A percentile compares a stretch with the other conserved stretches of the same genome.
phyloP scores from a whole-genome alignment of 2,888 invertebrate genomes.

The Pristionchus exspectatus region DNA sequence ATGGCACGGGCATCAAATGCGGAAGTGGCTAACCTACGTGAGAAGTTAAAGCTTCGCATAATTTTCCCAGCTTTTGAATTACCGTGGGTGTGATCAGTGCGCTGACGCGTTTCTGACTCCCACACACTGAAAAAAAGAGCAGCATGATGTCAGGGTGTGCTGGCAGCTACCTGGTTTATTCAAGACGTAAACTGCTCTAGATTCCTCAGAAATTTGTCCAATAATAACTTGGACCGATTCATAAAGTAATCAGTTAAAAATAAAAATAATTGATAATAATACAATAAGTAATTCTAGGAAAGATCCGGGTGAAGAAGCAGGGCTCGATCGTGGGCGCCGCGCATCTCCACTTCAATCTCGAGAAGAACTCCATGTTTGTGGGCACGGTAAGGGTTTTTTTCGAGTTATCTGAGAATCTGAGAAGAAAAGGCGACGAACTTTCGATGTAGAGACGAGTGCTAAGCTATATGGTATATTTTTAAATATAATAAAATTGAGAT shows the following conservation, averaged over 20 bases:
- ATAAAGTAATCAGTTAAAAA: too few species aligned
- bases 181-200: too few species aligned
- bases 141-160: too few species aligned
- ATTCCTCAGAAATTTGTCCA: too few species aligned
- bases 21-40: not conserved
- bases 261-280: not conserved
- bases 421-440: not conserved
- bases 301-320: constrained; percentile 27
- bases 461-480: not conserved
- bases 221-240: too few species aligned
- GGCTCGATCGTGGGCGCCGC: not conserved
- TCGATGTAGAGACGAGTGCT: not conserved
- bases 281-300: not conserved
- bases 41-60: too few species aligned
- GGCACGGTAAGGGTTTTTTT: constrained; percentile 1
- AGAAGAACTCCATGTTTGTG: constrained; percentile 52
- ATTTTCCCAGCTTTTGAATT: not conserved
- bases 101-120: not conserved
- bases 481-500: not conserved
- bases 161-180: too few species aligned
- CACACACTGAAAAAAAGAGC: too few species aligned
- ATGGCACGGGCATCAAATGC: not conserved
- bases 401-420: not conserved
- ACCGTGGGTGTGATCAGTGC: not conserved
- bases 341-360: constrained; percentile 32